These are phyloP conservation scores for Pagrus major DNA, from an alignment of 2,113 vertebrate species.

Conservation along the genomic window DNA sequence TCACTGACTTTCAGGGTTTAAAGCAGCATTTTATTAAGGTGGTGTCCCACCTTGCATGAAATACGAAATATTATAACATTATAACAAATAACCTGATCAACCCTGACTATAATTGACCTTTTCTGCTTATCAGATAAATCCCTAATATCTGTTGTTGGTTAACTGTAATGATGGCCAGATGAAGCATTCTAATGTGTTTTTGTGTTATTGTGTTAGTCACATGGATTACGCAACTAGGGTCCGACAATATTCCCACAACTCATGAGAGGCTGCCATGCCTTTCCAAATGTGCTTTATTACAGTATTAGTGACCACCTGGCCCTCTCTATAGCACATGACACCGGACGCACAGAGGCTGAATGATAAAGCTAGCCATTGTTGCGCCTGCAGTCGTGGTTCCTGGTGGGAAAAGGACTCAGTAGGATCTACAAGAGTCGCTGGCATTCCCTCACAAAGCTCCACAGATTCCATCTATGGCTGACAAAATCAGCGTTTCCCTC, in stretches of 20 bases:
- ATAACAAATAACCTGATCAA: not conserved
- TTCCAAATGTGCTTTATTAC: constrained; percentile 30
- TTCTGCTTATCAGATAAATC: not conserved
- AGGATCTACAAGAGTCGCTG: constrained; percentile 28
- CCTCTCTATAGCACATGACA: constrained; percentile 36
- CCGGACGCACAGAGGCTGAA: constrained; percentile 52
- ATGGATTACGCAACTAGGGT: not conserved
- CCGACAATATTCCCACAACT: not conserved
- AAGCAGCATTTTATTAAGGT: not conserved
- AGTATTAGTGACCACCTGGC: constrained; percentile 45
- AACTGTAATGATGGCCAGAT: not conserved
- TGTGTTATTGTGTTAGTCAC: not conserved
- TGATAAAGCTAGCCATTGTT: constrained; percentile 68
- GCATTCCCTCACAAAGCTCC: constrained; percentile 61
- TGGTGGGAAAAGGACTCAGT: constrained; percentile 29
- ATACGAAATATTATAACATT: not conserved
- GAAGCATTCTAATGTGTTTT: not conserved
- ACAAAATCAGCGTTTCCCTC: constrained; percentile 76
- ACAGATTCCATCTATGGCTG: constrained; percentile 63
- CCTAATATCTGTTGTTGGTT: not conserved
- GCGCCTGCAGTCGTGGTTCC: constrained; percentile 34
- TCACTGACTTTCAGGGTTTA: not conserved
- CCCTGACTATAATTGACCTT: not conserved
- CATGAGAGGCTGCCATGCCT: not conserved
- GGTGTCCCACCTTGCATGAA: not conserved